These are phyloP conservation scores for Troilus luridus DNA, from an alignment of 2,888 invertebrate species.

Conservation along the genomic window DNA sequence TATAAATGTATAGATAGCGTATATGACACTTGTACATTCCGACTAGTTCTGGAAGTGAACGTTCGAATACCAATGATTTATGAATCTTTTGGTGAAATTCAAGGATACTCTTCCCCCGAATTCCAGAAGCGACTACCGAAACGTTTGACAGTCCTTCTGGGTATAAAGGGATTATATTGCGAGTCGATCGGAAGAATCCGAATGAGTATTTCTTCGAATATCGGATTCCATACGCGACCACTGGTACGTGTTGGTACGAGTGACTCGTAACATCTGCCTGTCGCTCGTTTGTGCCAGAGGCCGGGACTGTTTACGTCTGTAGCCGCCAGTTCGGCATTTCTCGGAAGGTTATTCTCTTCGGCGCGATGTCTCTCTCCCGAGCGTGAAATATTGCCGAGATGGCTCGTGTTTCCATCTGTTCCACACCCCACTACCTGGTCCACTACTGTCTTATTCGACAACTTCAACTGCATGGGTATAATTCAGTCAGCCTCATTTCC, in stretches of 20 bases:
- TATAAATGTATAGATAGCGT: too few species aligned
- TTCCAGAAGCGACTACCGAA: neutral
- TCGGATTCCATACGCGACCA: neutral
- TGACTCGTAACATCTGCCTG: neutral
- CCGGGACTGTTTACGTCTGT: neutral
- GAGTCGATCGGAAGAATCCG: neutral
- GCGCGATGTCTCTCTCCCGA: neutral
- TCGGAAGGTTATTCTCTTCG: conserved; percentile 1
- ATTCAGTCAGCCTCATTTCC: too few species aligned
- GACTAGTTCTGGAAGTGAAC: neutral
- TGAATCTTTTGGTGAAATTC: neutral
- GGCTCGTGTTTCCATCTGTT: neutral
- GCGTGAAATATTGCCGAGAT: neutral
- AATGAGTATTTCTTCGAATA: neutral
- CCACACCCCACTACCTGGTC: neutral
- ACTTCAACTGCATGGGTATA: neutral
- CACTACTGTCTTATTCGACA: neutral
- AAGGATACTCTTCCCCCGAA: neutral
- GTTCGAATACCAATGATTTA: neutral
- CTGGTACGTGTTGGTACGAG: neutral
- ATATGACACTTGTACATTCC: too few species aligned
- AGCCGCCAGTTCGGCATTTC: neutral
- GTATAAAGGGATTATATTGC: conserved; percentile 16
- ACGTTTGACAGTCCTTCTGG: neutral
- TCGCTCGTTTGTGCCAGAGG: neutral